Evolutionary conservation across 2,888 invertebrate genomes (phyloP).

Genomic region (Elmis aenea): DNA sequence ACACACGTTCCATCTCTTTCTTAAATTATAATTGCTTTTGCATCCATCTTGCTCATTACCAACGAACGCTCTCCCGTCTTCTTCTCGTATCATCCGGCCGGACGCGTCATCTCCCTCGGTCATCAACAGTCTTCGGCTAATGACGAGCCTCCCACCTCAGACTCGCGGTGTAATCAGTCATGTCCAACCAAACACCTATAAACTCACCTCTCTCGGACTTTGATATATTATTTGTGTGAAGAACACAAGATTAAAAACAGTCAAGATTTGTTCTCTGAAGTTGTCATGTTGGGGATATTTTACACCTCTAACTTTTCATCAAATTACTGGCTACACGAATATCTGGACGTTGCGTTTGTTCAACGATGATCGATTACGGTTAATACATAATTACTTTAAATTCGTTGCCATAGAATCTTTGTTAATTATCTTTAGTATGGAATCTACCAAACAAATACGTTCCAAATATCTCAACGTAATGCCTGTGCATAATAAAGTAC

Average conservation of each 20-base stretch:
- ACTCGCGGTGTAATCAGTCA: slow-evolving; percentile 41
- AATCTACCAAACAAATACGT: too few species aligned
- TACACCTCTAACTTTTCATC: slow-evolving; percentile 31
- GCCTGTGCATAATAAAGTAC: too few species aligned
- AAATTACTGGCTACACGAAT: slow-evolving; percentile 22
- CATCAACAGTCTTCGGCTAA: slow-evolving; percentile 24
- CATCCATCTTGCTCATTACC: slow-evolving; percentile 23
- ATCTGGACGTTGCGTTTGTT: slow-evolving; percentile 21
- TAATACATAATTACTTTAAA: too few species aligned
- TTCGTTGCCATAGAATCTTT: too few species aligned
- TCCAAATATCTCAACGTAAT: too few species aligned
- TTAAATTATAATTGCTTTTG: slow-evolving; percentile 39
- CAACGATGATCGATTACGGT: slow-evolving; percentile 24
- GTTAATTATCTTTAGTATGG: too few species aligned
- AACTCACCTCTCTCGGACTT: slow-evolving; percentile 37
- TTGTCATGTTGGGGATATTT: slow-evolving; percentile 67
- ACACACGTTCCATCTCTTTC: slow-evolving; percentile 16
- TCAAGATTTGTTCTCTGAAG: slow-evolving; percentile 39
- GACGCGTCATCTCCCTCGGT: slow-evolving; percentile 11
- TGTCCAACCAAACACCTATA: slow-evolving; percentile 41
- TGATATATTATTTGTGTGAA: slow-evolving; percentile 43
- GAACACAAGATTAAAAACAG: slow-evolving; percentile 39
- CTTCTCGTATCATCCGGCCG: slow-evolving; percentile 8
- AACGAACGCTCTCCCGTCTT: slow-evolving; percentile 18
- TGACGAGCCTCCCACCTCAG: slow-evolving; percentile 33